These are phyloP conservation scores for Lucilia cuprina DNA, from an alignment of 1,140 invertebrate genomes.

Conservation along the genomic window DNA sequence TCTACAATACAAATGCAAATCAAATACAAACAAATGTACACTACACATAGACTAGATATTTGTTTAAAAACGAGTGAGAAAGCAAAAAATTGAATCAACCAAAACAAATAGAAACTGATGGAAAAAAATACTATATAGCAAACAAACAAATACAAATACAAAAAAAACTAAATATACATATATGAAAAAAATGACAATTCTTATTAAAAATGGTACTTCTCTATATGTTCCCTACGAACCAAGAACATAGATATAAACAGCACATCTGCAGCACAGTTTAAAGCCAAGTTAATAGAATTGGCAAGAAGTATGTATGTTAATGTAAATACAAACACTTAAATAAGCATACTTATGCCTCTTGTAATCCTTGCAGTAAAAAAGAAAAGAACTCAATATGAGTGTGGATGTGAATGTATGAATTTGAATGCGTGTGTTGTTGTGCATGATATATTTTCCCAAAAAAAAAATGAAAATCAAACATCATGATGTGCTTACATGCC, in stretches of 20 bases:
- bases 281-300: background rate
- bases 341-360: background rate
- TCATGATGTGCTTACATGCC: background rate
- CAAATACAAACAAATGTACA: background rate
- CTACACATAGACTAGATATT: too few species aligned
- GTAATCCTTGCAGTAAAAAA: background rate
- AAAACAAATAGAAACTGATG: background rate
- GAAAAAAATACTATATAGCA: background rate
- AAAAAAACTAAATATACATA: too few species aligned
- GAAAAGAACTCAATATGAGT: background rate
- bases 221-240: too few species aligned
- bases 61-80: too few species aligned
- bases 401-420: background rate
- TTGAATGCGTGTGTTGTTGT: too few species aligned
- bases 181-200: too few species aligned
- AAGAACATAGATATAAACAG: too few species aligned
- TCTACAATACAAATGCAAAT: background rate
- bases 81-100: background rate
- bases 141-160: too few species aligned
- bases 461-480: background rate
- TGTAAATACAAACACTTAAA: background rate
- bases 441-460: background rate
- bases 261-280: background rate
- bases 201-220: too few species aligned
- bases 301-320: constrained; percentile 10